These are phyloP conservation scores for Luehdorfia chinensis DNA, from an alignment of 1,140 invertebrate species.

Conservation along the genomic window DNA sequence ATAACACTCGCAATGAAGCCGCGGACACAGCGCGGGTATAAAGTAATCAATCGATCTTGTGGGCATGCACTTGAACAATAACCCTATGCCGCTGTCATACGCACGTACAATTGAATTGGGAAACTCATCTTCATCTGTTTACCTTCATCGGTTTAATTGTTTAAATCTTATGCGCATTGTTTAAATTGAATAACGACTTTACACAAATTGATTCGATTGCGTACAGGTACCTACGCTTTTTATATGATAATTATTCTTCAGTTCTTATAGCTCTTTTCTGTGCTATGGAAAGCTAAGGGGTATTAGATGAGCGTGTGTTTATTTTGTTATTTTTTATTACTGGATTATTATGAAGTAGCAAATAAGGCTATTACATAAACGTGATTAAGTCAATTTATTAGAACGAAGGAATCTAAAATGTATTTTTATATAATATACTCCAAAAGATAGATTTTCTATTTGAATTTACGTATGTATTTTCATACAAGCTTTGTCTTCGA, in stretches of 20 bases:
- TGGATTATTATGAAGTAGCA: too few relatives aligned
- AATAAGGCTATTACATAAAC: too few relatives aligned
- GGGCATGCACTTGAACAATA: constrained; percentile 33
- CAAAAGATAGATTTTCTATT: too few relatives aligned
- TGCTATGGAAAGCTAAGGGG: too few relatives aligned
- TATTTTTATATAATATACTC: too few relatives aligned
- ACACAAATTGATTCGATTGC: background rate
- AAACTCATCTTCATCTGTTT: constrained; percentile 22
- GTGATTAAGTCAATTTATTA: too few relatives aligned
- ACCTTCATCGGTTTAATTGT: constrained; percentile 10
- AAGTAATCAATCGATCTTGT: constrained; percentile 20
- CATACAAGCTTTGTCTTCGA: too few relatives aligned
- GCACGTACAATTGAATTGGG: constrained; percentile 35
- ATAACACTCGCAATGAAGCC: constrained; percentile 41
- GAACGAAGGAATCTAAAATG: too few relatives aligned
- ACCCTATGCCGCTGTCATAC: constrained; percentile 37
- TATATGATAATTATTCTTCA: background rate
- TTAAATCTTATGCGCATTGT: constrained; percentile 16
- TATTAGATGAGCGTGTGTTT: too few relatives aligned
- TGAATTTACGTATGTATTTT: too few relatives aligned
- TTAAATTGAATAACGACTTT: background rate
- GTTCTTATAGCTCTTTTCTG: too few relatives aligned
- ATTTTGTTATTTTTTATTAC: too few relatives aligned
- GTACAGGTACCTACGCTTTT: background rate
- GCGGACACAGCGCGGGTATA: constrained; percentile 19